A percentile compares a stretch with the other conserved stretches of the same genome.
phyloP scores from a whole-genome alignment of 2,888 invertebrate species.

The Incurvaria masculella region DNA sequence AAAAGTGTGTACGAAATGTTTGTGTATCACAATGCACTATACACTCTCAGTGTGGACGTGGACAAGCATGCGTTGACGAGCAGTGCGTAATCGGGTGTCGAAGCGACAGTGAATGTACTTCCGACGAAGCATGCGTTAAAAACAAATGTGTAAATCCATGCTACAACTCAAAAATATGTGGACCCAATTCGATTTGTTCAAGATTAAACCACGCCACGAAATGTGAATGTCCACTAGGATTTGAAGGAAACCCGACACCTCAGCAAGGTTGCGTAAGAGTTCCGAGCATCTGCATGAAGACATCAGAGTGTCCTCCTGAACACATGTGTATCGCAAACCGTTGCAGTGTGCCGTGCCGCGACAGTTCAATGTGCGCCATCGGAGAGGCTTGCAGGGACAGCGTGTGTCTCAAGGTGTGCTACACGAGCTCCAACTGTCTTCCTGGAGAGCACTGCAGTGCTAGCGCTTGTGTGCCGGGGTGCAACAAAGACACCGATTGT shows the following conservation, averaged over 20 bases:
- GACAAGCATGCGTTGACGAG: conserved; percentile 78
- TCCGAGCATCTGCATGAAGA: conserved; percentile 64
- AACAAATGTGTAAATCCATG: conserved; percentile 86
- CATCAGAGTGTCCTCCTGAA: conserved; percentile 70
- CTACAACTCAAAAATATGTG: conserved; percentile 69
- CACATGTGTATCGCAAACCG: conserved; percentile 75
- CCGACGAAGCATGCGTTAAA: conserved; percentile 75
- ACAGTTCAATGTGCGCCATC: conserved; percentile 71
- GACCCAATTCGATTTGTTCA: conserved; percentile 79
- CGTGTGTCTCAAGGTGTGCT: conserved; percentile 82
- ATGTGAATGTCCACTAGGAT: conserved; percentile 81
- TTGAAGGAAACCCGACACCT: conserved; percentile 82
- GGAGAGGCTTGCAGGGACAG: conserved; percentile 81
- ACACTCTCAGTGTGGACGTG: conserved; percentile 75
- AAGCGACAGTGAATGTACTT: conserved; percentile 75
- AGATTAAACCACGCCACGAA: conserved; percentile 70
- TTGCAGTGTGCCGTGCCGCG: conserved; percentile 76
- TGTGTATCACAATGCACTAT: conserved; percentile 78
- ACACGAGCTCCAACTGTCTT: conserved; percentile 85
- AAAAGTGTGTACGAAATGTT: conserved; percentile 73
- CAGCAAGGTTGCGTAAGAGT: conserved; percentile 87
- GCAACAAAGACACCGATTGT: conserved; percentile 78
- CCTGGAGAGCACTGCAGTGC: conserved; percentile 85
- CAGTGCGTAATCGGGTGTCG: conserved; percentile 83
- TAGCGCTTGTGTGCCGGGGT: conserved; percentile 80